phyloP scores from a whole-genome alignment of 1,140 invertebrate species.

The Trichonephila clavipes region DNA sequence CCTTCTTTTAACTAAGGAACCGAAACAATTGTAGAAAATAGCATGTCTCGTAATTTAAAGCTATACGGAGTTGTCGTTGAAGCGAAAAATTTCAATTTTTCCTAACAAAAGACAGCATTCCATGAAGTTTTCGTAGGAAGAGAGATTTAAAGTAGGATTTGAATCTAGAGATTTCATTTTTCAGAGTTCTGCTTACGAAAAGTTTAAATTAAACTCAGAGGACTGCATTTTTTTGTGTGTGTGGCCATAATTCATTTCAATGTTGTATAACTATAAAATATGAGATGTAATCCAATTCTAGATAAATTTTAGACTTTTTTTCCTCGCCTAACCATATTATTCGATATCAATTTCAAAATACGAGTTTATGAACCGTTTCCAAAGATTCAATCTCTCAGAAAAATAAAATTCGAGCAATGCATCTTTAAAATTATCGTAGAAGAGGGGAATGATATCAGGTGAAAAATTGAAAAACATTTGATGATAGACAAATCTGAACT shows the following conservation, averaged over 20 bases:
- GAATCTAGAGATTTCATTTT: neutral
- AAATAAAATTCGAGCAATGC: no score
- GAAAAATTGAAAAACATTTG: no score
- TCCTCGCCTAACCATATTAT: neutral
- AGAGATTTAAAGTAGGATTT: neutral
- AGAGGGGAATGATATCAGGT: no score
- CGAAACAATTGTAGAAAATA: neutral
- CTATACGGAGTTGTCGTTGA: neutral
- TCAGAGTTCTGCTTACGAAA: neutral
- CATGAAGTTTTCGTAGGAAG: neutral
- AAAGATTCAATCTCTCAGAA: no score
- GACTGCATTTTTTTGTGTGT: neutral
- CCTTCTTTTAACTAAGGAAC: neutral
- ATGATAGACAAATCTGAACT: no score
- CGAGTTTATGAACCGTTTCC: no score
- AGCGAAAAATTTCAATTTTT: constrained; percentile 27
- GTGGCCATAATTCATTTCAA: neutral
- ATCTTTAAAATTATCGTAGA: no score
- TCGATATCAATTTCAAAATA: neutral
- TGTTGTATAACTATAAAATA: neutral
- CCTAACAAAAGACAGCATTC: neutral
- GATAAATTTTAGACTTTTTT: neutral
- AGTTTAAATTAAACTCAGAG: neutral
- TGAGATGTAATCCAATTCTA: neutral
- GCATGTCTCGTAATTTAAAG: neutral